phyloP scores from a whole-genome alignment of 2,113 vertebrate genomes.

The Alosa alosa region DNA sequence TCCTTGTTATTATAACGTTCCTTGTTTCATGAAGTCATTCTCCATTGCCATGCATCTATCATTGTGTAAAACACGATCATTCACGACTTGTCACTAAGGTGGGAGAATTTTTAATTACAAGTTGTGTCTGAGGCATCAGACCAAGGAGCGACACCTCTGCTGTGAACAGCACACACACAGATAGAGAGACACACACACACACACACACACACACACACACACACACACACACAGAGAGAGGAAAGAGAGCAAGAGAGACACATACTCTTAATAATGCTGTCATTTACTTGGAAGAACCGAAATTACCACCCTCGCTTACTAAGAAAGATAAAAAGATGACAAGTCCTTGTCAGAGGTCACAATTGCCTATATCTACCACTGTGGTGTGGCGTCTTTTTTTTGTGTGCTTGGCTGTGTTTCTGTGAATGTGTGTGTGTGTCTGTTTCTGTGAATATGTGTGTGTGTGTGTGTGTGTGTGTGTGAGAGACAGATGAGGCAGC shows the following conservation, averaged over 20 bases:
- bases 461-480: slow-evolving; percentile 7
- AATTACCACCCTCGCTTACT: background rate
- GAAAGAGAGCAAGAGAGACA: too few species aligned
- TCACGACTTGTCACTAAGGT: background rate
- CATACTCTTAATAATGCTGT: background rate
- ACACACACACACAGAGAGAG: background rate
- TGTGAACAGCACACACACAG: too few species aligned
- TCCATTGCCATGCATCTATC: background rate
- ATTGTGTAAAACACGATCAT: background rate
- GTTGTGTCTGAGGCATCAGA: background rate
- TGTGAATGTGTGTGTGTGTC: background rate
- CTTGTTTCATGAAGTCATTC: background rate
- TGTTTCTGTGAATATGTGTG: background rate
- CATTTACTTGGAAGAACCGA: background rate
- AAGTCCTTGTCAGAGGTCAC: background rate
- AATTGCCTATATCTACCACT: slow-evolving; percentile 10
- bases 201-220: background rate
- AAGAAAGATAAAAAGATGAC: background rate
- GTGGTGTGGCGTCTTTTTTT: background rate
- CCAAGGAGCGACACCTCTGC: background rate
- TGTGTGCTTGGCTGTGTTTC: background rate
- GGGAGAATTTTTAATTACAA: background rate
- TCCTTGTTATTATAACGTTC: background rate
- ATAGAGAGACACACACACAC: too few species aligned
- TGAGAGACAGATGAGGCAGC: slow-evolving; percentile 71